Evolutionary conservation across 2,797 vertebrate genomes (phyloP).

Genomic region (Hydrophis major): DNA sequence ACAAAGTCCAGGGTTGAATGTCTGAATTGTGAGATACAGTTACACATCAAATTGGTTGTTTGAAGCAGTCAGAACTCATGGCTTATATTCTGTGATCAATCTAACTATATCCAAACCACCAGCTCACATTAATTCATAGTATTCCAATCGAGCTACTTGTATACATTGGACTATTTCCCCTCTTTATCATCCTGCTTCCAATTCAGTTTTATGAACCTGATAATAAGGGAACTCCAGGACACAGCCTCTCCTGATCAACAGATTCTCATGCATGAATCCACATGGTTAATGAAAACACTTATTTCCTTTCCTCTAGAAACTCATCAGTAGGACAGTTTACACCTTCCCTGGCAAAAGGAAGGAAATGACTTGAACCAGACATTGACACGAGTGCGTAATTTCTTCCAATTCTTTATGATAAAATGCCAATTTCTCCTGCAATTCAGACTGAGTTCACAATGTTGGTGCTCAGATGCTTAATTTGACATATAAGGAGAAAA

Average conservation of each 20-base stretch:
- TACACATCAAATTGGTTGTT: background rate
- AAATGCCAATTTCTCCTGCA: background rate
- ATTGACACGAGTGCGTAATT: conserved; percentile 32
- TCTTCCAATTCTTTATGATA: background rate
- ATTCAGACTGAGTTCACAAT: conserved; percentile 10
- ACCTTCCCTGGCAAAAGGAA: conserved; percentile 25
- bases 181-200: background rate
- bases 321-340: conserved; percentile 23
- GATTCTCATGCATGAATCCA: conserved; percentile 25
- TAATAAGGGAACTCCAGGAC: conserved; percentile 16
- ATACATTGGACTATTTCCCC: background rate
- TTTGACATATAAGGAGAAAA: background rate
- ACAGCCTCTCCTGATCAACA: background rate
- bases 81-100: background rate
- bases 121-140: background rate
- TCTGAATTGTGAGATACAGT: no score
- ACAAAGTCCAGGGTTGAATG: background rate
- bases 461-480: background rate
- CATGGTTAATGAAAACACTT: conserved; percentile 48
- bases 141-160: background rate
- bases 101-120: background rate
- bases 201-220: background rate
- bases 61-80: background rate
- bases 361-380: conserved; percentile 24
- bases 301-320: conserved; percentile 61